These are phyloP conservation scores for Polypterus bichir DNA, from an alignment of 2,113 vertebrate species.

Conservation along the genomic window DNA sequence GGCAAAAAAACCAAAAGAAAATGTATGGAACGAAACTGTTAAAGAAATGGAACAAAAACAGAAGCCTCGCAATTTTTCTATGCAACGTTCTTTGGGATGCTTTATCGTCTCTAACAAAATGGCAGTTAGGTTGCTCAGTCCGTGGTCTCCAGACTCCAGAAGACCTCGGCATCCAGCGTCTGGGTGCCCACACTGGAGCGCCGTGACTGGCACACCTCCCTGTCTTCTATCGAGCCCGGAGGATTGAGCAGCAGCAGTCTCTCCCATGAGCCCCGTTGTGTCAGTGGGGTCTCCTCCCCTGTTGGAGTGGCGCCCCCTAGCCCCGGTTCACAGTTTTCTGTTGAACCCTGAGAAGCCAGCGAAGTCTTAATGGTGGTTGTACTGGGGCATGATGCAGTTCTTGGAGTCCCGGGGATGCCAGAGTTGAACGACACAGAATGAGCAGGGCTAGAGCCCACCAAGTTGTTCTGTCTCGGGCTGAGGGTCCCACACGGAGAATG, in stretches of 20 bases:
- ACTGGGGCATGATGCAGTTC: neutral
- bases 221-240: conserved; percentile 21
- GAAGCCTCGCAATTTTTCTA: no score
- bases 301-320: conserved; percentile 16
- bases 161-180: conserved; percentile 48
- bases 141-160: conserved; percentile 49
- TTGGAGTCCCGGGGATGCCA: neutral
- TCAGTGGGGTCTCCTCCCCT: conserved; percentile 45
- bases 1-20: no score
- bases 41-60: no score
- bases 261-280: conserved; percentile 32
- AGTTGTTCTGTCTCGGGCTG: conserved; percentile 33
- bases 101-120: no score
- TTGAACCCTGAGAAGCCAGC: neutral
- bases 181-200: conserved; percentile 40
- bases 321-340: conserved; percentile 6
- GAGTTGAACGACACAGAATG: conserved; percentile 14
- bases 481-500: conserved; percentile 14
- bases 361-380: neutral
- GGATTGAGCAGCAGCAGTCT: conserved; percentile 19
- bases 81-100: no score
- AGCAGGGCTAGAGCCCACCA: conserved; percentile 28
- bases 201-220: conserved; percentile 34
- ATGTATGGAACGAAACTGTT: no score
- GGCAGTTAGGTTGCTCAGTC: conserved; percentile 1